Percentiles rank a stretch among this genome's conserved stretches.
Evolutionary conservation across 2,113 vertebrate genomes (phyloP).

Genomic region (Sclerurus mexicanus): DNA sequence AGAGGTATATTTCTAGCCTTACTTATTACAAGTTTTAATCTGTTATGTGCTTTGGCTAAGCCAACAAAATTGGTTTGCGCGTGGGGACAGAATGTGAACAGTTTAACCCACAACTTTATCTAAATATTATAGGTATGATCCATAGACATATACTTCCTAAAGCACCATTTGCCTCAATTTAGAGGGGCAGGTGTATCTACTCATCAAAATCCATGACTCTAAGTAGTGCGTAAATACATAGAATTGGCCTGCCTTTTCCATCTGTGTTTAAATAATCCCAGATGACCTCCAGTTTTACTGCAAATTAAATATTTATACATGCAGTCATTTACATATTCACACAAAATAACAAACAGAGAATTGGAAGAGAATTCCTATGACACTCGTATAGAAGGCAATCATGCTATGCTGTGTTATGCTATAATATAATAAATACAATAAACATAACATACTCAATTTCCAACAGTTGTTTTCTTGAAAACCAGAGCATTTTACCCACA

Average conservation of each 20-base stretch:
- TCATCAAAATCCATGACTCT: background rate
- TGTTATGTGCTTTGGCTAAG: background rate
- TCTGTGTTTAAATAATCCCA: slow-evolving; percentile 5
- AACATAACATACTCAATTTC: background rate
- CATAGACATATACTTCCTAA: background rate
- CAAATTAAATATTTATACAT: slow-evolving; percentile 14
- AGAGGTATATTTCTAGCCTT: background rate
- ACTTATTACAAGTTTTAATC: background rate
- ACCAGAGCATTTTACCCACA: background rate
- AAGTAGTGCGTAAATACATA: background rate
- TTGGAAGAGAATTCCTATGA: background rate
- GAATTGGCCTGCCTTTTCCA: background rate
- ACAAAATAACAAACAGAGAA: background rate
- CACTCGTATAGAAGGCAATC: background rate
- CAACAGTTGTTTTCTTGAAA: background rate
- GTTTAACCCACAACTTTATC: background rate
- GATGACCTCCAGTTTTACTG: background rate
- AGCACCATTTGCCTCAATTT: background rate
- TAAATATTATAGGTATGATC: background rate
- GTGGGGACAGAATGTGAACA: background rate
- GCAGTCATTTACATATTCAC: background rate
- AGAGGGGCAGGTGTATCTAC: background rate
- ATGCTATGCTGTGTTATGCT: background rate
- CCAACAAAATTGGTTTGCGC: background rate
- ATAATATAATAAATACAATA: background rate